Percentiles rank a stretch among this genome's conserved stretches.
These are phyloP conservation scores for Seira musarum DNA, from an alignment of 2,888 invertebrate genomes.

Conservation along the genomic window DNA sequence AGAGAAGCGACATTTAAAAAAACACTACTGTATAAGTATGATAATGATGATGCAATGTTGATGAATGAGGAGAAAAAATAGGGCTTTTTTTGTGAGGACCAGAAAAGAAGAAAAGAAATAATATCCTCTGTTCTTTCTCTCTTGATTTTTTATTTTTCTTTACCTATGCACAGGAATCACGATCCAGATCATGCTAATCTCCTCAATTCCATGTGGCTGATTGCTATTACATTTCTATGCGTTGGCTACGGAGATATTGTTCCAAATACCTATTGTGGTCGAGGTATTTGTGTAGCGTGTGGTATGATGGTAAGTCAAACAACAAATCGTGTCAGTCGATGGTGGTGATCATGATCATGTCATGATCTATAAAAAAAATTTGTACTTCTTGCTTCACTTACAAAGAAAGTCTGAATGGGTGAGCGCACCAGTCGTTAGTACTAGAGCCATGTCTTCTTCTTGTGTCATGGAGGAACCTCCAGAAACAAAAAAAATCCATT, in stretches of 20 bases:
- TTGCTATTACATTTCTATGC: constrained; percentile 87
- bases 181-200: constrained; percentile 99
- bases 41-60: constrained; percentile 12
- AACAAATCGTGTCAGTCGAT: background rate
- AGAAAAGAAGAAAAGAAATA: constrained; percentile 7
- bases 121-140: constrained; percentile 18
- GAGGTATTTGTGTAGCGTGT: constrained; percentile 98
- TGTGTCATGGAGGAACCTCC: no score
- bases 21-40: constrained; percentile 25
- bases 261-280: constrained; percentile 99
- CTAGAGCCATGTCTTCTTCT: no score
- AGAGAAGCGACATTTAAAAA: background rate
- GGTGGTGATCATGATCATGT: no score
- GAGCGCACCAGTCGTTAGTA: no score
- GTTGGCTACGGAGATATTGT: constrained; percentile 97
- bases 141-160: constrained; percentile 46
- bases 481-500: no score
- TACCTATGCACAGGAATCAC: constrained; percentile 84
- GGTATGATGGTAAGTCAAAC: constrained; percentile 97
- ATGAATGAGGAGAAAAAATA: constrained; percentile 1
- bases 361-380: no score
- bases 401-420: no score
- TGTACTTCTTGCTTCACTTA: no score
- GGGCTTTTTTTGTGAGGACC: constrained; percentile 8
- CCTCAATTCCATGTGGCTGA: constrained; percentile 99